These are phyloP conservation scores for Fragum fragum DNA, from an alignment of 2,888 invertebrate genomes.

Conservation along the genomic window DNA sequence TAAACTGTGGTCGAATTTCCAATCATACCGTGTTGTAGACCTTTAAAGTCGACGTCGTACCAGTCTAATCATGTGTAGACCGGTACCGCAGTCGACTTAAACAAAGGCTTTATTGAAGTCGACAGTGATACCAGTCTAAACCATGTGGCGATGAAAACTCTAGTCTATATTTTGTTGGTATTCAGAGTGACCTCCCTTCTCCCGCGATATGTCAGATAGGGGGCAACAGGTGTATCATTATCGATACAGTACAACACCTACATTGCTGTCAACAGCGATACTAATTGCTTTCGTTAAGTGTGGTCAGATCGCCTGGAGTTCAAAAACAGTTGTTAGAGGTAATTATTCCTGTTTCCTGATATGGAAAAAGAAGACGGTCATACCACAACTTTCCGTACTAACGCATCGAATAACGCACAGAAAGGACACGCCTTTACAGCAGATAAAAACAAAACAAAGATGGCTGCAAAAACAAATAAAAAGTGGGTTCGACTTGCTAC, in stretches of 20 bases:
- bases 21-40: too few relatives aligned
- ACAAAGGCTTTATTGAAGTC: too few relatives aligned
- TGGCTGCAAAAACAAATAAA: slow-evolving; percentile 88
- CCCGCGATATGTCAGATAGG: slow-evolving; percentile 58
- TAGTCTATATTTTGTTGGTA: not conserved
- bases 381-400: slow-evolving; percentile 73
- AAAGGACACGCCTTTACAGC: slow-evolving; percentile 78
- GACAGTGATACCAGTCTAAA: too few relatives aligned
- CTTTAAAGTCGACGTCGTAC: too few relatives aligned
- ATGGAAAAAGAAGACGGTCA: slow-evolving; percentile 79
- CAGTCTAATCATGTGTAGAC: too few relatives aligned
- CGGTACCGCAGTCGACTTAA: too few relatives aligned
- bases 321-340: not conserved
- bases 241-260: not conserved
- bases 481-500: slow-evolving; percentile 96
- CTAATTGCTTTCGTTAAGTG: not conserved
- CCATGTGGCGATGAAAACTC: too few relatives aligned
- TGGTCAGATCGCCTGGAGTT: not conserved
- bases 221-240: slow-evolving; percentile 53
- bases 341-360: slow-evolving; percentile 38
- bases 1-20: too few relatives aligned
- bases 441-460: slow-evolving; percentile 83
- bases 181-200: slow-evolving; percentile 59
- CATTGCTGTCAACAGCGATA: not conserved
- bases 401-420: slow-evolving; percentile 67